Conservation (phyloP, 2,113 vertebrate genomes). For the Labeo rohita region DNA sequence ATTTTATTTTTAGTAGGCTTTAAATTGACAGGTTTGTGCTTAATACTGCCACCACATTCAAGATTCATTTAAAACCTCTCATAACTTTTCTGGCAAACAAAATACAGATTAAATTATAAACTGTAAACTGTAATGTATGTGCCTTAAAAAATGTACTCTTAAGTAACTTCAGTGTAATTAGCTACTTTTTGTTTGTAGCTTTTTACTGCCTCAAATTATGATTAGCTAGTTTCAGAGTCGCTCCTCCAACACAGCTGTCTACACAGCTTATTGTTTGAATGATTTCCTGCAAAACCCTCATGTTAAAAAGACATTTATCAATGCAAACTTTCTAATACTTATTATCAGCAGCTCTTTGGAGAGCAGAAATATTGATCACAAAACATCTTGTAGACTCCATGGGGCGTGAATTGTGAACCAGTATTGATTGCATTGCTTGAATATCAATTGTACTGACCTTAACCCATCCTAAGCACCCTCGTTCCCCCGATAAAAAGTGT, state of each 20-base stretch:
- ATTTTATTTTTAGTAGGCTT: background rate
- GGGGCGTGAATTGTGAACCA: background rate
- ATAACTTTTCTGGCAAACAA: background rate
- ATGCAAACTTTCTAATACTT: slow-evolving; percentile 1
- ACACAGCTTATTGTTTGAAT: slow-evolving; percentile 15
- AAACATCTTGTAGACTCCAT: slow-evolving; percentile 15
- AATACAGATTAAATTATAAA: too few species aligned
- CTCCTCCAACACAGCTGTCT: background rate
- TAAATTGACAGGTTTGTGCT: background rate
- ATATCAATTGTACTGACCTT: slow-evolving; percentile 44
- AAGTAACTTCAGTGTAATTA: background rate
- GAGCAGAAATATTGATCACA: slow-evolving; percentile 32
- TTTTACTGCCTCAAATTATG: slow-evolving; percentile 10
- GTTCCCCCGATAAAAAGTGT: slow-evolving; percentile 10
- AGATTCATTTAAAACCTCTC: background rate
- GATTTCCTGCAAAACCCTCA: background rate
- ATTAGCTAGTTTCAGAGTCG: background rate
- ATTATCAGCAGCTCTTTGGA: slow-evolving; percentile 9
- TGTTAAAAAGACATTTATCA: slow-evolving; percentile 31
- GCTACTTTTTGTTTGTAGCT: background rate
- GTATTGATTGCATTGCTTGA: slow-evolving; percentile 31
- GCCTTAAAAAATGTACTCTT: background rate
- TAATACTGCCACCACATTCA: background rate
- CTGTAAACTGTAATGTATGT: too few species aligned
- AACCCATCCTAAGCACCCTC: slow-evolving; percentile 21